phyloP scores from a whole-genome alignment of 2,888 invertebrate genomes.

The Ophioninae sp. region DNA sequence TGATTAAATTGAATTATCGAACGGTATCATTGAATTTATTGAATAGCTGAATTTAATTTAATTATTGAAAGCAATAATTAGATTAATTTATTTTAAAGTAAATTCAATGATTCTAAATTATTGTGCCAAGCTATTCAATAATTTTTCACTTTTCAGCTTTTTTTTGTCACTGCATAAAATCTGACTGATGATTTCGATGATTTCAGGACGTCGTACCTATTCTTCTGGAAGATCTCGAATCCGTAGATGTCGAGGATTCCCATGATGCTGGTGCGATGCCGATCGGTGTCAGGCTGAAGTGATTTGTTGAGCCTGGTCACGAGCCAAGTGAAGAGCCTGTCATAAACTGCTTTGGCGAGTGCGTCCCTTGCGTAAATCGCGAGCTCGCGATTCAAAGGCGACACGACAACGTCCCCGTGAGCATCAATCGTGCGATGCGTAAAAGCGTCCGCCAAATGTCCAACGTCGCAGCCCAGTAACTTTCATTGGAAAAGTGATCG shows the following conservation, averaged over 20 bases:
- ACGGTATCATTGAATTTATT: no score
- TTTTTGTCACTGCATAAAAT: no score
- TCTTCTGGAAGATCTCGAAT: conserved; percentile 95
- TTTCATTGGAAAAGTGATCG: conserved; percentile 74
- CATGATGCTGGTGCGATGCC: conserved; percentile 87
- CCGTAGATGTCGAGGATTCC: conserved; percentile 97
- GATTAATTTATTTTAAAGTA: no score
- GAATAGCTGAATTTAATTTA: no score
- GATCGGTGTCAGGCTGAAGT: conserved; percentile 83
- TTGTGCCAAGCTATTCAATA: no score
- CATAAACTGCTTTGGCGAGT: conserved; percentile 94
- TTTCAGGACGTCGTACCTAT: conserved; percentile 84
- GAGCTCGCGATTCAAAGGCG: conserved; percentile 90
- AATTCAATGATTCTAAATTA: no score
- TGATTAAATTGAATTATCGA: no score
- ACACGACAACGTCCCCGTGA: conserved; percentile 90
- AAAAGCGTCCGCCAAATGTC: conserved; percentile 87
- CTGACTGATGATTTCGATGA: not conserved
- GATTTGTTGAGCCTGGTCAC: conserved; percentile 91
- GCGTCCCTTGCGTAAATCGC: conserved; percentile 94
- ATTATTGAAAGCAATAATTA: no score
- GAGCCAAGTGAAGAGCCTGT: conserved; percentile 95
- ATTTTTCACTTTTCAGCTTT: no score
- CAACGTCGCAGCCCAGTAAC: conserved; percentile 88
- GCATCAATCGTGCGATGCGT: conserved; percentile 94